phyloP scores from a whole-genome alignment of 2,888 invertebrate genomes.

The Ochropleura plecta region DNA sequence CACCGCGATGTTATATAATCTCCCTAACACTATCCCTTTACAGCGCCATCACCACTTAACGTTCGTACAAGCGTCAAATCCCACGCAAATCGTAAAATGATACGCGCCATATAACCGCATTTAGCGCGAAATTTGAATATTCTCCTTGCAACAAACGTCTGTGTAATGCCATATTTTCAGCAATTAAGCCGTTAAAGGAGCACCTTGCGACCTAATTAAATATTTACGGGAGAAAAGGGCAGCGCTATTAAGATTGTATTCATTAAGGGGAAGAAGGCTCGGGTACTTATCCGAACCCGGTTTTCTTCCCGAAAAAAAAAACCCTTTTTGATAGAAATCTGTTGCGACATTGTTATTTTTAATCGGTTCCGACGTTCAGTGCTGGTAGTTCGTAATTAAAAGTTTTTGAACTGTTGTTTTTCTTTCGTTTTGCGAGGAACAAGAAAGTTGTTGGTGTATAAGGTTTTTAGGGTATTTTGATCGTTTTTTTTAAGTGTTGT shows the following conservation, averaged over 20 bases:
- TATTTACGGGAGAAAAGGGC: constrained; percentile 82
- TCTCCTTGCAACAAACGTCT: constrained; percentile 43
- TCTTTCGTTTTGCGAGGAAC: constrained; percentile 16
- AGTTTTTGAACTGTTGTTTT: constrained; percentile 43
- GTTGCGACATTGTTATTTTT: constrained; percentile 47
- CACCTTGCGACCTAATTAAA: constrained; percentile 82
- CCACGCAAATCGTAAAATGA: constrained; percentile 38
- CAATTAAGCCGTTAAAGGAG: constrained; percentile 81
- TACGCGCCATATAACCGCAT: constrained; percentile 29
- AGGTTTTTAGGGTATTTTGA: constrained; percentile 10
- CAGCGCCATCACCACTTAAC: constrained; percentile 5
- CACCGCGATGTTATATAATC: neutral
- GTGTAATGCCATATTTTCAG: constrained; percentile 75
- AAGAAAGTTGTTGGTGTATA: constrained; percentile 10
- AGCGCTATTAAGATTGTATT: constrained; percentile 81
- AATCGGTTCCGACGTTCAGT: constrained; percentile 40
- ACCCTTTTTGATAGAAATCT: constrained; percentile 51
- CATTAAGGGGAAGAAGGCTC: constrained; percentile 69
- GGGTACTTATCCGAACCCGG: constrained; percentile 13
- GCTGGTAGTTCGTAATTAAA: constrained; percentile 46
- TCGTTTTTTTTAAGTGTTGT: constrained; percentile 16
- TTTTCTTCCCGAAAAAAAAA: constrained; percentile 13
- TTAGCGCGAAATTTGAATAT: constrained; percentile 51
- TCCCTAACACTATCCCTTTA: neutral
- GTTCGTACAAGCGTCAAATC: constrained; percentile 16